A percentile compares a stretch with the other conserved stretches of the same genome.
Evolutionary conservation across 2,888 invertebrate species (phyloP).

Genomic region (Metopia argyrocephala): DNA sequence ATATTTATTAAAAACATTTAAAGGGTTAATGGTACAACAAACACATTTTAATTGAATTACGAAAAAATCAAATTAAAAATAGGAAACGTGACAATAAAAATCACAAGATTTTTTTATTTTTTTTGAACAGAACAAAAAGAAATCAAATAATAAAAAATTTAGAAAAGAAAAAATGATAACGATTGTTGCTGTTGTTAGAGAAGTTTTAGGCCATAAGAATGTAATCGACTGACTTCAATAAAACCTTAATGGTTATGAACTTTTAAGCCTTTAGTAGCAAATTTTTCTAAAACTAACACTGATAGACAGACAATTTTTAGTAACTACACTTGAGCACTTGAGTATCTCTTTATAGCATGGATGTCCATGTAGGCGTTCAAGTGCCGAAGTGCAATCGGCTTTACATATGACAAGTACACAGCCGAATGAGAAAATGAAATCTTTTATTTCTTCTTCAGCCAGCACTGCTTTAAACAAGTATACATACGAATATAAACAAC

Average conservation of each 20-base stretch:
- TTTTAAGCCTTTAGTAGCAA: slow-evolving; percentile 45
- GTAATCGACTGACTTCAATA: slow-evolving; percentile 53
- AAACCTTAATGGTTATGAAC: slow-evolving; percentile 53
- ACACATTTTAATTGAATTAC: slow-evolving; percentile 17
- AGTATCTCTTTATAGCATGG: too few species aligned
- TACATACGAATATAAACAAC: too few species aligned
- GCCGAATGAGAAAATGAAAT: too few species aligned
- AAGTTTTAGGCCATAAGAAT: slow-evolving; percentile 42
- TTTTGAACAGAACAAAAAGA: not conserved
- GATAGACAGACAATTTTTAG: not conserved
- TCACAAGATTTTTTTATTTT: too few species aligned
- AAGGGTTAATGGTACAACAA: slow-evolving; percentile 34
- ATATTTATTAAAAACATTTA: too few species aligned
- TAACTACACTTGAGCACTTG: not conserved
- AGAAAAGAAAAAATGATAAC: not conserved
- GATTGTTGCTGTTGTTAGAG: not conserved
- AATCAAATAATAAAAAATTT: slow-evolving; percentile 1
- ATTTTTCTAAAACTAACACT: slow-evolving; percentile 8
- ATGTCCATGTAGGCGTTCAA: too few species aligned
- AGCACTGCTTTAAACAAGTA: too few species aligned
- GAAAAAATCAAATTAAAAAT: not conserved
- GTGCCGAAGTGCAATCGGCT: too few species aligned
- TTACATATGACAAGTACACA: too few species aligned
- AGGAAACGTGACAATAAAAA: not conserved
- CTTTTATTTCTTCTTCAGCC: too few species aligned